Evolutionary conservation across 2,113 vertebrate species (phyloP).

Genomic region (Hyaena hyaena): DNA sequence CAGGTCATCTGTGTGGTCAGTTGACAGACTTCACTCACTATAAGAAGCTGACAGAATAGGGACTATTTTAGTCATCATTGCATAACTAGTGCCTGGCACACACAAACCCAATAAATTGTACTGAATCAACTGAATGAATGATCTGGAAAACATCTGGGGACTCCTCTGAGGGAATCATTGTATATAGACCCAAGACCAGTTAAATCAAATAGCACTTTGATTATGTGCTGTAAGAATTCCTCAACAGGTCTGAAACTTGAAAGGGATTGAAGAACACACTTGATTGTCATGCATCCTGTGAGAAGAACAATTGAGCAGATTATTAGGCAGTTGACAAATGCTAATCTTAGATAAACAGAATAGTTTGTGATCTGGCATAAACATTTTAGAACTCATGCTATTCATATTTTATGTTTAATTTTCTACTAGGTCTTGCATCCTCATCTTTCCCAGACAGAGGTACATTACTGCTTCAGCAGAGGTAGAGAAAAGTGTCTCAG

Average conservation of each 20-base stretch:
- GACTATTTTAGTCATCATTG: not conserved
- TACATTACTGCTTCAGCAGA: not conserved
- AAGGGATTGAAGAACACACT: not conserved
- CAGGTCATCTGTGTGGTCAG: not conserved
- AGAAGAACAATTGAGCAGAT: not conserved
- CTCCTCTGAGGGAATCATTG: slow-evolving; percentile 36
- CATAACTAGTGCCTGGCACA: not conserved
- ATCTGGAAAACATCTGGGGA: not conserved
- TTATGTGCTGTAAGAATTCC: not conserved
- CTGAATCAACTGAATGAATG: not conserved
- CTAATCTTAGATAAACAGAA: slow-evolving; percentile 6
- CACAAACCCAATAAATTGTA: not conserved
- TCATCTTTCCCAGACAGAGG: slow-evolving; percentile 19
- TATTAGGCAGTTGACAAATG: slow-evolving; percentile 10
- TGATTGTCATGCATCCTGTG: not conserved
- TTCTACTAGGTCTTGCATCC: not conserved
- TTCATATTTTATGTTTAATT: slow-evolving; percentile 19
- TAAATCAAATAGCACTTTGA: slow-evolving; percentile 13
- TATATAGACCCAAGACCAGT: not conserved
- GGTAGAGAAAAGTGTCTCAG: not conserved
- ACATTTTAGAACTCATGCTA: not conserved
- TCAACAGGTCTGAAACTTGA: not conserved
- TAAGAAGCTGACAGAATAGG: slow-evolving; percentile 35
- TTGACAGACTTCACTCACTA: not conserved
- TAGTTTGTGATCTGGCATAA: not conserved